Evolutionary conservation across 2,113 vertebrate species (phyloP), one percentile per base, ranked within the genome.

Genomic region (Muntiacus reevesi): DNA sequence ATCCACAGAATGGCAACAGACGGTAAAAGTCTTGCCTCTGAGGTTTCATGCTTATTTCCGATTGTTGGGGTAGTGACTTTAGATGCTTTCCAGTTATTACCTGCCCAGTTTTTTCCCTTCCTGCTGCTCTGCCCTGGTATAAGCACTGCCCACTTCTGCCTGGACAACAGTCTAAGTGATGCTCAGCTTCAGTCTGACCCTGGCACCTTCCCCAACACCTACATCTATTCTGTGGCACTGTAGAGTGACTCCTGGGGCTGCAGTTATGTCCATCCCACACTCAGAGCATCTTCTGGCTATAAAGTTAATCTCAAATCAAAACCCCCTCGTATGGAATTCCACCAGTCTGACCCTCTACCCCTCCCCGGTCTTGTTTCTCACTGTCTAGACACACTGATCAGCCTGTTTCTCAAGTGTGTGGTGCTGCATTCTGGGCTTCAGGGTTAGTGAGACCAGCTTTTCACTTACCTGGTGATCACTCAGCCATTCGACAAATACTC

Each of bases 151-250:
- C 25, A 0, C 19, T 47, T 21, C 52, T 43, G 36, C 19, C 8
- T 17, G 83, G 87, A 86, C 3, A 3, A 11, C 36, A 60, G 55
- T 12, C n/a, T 9, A 5, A 10, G 8, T 2, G 7, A 6, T 30
- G 50, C 17, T 19, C n/a, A 52, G 28, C 50, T 47, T 89, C 36
- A 0, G 4, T 8, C 95, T 47, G 28, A 60, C 21, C 21, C 33
- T 5, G 6, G 23, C 1, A 5, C 33, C 54, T 12, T 54, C 21
- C 27, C 25, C 0, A 0, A 1, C 5, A 25, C 2, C 9, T n/a
- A 59, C 16, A 33, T 7, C 7, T 25, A 1, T n/a, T 84, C 57
- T 33, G 5, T 1, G 7, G 52, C 14, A 15, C 33, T 28, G 4
- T 40, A 28, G 40, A 8, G 33, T 13, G 78, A 7, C 50, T 52